phyloP scores from a whole-genome alignment of 2,888 invertebrate species.

The Tetheella fluctuosa region DNA sequence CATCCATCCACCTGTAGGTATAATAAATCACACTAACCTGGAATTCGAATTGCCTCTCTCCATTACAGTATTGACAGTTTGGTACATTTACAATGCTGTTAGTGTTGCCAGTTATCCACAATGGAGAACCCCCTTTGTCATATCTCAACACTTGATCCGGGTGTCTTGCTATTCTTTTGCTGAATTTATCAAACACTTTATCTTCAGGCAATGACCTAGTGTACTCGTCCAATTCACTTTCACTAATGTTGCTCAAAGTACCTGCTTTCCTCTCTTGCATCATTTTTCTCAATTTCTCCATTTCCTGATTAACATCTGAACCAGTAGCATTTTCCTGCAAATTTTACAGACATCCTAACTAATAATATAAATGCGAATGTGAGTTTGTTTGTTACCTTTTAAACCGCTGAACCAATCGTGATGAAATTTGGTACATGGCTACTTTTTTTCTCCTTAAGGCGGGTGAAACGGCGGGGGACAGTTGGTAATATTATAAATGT shows the following conservation, averaged over 20 bases:
- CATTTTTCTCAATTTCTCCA: slow-evolving; percentile 75
- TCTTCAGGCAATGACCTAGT: slow-evolving; percentile 86
- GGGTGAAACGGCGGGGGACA: too few relatives aligned
- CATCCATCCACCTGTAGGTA: too few relatives aligned
- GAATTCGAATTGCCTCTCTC: slow-evolving; percentile 94
- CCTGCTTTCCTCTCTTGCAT: slow-evolving; percentile 85
- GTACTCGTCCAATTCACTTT: slow-evolving; percentile 89
- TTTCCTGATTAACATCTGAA: slow-evolving; percentile 79
- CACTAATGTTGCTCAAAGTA: slow-evolving; percentile 85
- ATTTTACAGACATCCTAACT: background rate
- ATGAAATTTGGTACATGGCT: too few relatives aligned
- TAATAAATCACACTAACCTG: slow-evolving; percentile 83
- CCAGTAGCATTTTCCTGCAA: slow-evolving; percentile 60
- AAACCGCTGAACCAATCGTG: too few relatives aligned
- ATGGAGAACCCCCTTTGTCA: slow-evolving; percentile 89
- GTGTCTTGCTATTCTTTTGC: slow-evolving; percentile 86
- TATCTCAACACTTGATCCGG: slow-evolving; percentile 94
- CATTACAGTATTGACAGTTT: slow-evolving; percentile 89
- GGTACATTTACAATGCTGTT: slow-evolving; percentile 85
- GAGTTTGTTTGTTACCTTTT: too few relatives aligned
- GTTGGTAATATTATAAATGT: too few relatives aligned
- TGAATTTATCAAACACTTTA: slow-evolving; percentile 91
- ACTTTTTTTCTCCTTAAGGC: too few relatives aligned
- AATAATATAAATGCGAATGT: background rate
- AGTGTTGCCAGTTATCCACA: slow-evolving; percentile 91